phyloP scores from a whole-genome alignment of 2,113 vertebrate genomes.

The Camelus bactrianus region DNA sequence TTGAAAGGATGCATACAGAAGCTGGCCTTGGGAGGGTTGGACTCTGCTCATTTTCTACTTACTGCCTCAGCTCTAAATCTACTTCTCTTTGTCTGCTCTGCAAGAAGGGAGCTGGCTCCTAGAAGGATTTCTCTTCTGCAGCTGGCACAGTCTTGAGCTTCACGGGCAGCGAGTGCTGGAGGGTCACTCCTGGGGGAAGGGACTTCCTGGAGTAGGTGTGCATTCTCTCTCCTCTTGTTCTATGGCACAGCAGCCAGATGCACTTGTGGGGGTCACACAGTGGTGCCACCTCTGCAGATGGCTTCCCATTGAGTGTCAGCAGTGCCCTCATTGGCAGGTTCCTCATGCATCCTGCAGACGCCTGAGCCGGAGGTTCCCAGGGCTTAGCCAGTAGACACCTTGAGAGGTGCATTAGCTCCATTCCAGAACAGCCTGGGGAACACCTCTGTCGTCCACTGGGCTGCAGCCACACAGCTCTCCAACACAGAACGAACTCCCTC shows the following conservation, averaged over 20 bases:
- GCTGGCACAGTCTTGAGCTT: background rate
- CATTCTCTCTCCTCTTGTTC: background rate
- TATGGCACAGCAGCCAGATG: background rate
- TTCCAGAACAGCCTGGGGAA: background rate
- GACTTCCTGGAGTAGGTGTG: rapidly evolving
- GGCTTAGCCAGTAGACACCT: background rate
- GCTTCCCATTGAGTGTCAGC: background rate
- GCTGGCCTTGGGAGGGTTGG: background rate
- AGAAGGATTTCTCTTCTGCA: background rate
- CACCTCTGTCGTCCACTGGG: background rate
- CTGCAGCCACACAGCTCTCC: background rate
- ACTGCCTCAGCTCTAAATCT: background rate
- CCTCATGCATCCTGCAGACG: background rate
- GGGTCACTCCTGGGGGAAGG: background rate
- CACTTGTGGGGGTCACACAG: too few species aligned
- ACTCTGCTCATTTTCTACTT: too few species aligned
- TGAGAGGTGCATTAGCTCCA: too few species aligned
- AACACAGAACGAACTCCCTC: background rate
- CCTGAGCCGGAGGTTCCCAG: background rate
- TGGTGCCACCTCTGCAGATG: too few species aligned
- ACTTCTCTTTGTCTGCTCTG: background rate
- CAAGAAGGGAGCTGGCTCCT: rapidly evolving
- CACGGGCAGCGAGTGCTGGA: background rate
- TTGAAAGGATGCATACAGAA: background rate
- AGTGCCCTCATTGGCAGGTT: background rate